phyloP scores from a whole-genome alignment of 37 sponge, comb jelly and placozoan species.

The Mnemiopsis leidyi region DNA sequence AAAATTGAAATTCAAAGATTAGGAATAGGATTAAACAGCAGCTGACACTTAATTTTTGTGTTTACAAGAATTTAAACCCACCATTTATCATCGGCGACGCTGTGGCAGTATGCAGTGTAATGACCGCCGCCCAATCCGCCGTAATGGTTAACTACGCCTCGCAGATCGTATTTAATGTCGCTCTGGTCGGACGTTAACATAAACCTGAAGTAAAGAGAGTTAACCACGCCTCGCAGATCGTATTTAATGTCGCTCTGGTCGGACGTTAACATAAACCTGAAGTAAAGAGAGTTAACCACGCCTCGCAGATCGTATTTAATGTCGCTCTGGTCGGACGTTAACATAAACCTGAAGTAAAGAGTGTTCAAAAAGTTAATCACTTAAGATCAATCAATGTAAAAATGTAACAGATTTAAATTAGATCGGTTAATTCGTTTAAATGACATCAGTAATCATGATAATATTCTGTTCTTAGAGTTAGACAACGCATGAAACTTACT shows the following conservation, averaged over 20 bases:
- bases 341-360: not conserved
- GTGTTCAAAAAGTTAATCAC: too few species aligned
- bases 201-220: constrained; percentile 49
- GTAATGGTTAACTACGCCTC: constrained; percentile 93
- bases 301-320: constrained; percentile 83
- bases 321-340: constrained; percentile 10
- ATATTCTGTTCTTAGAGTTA: not conserved
- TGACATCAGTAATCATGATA: not conserved
- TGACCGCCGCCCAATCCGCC: constrained; percentile 98
- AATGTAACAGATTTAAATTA: too few species aligned
- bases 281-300: constrained; percentile 72
- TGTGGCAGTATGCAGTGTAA: constrained; percentile 67
- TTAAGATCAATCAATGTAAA: too few species aligned
- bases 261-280: constrained; percentile 8
- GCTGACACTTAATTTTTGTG: too few species aligned
- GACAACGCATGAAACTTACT: constrained; percentile 65
- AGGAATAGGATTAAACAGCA: too few species aligned
- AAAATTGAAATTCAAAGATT: too few species aligned
- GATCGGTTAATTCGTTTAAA: not conserved
- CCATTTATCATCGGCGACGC: constrained; percentile 55
- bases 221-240: constrained; percentile 89
- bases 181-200: constrained; percentile 16
- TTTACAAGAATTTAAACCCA: too few species aligned
- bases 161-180: constrained; percentile 75
- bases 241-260: constrained; percentile 67